Evolutionary conservation across 2,797 vertebrate genomes (phyloP), one percentile per base, ranked within the genome.

Genomic region (Columba guinea): DNA sequence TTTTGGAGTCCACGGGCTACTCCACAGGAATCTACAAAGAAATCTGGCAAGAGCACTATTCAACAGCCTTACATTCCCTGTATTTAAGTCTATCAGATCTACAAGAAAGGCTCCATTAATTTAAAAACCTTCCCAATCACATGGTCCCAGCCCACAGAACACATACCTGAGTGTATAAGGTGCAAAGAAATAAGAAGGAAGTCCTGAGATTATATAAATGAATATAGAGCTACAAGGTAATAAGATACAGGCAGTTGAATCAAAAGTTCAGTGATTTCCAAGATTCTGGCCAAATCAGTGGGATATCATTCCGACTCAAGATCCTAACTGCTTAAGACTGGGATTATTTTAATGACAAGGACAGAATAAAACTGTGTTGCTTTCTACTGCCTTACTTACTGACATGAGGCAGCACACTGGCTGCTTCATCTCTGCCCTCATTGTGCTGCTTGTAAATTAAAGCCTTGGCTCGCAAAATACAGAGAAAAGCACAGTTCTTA

Each of bases 401-500:
- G 92, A 89, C 65, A 87, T 69, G 89, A 93, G 67, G 81, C 83
- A 76, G 73, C 77, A 77, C 56, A 74, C 75, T 69, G 84, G 69
- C 84, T 60, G 81, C 74, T 91, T 92, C 55, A 35, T 79, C 91
- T 84, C 79, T 92, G 75, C 58, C 79, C 55, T 73, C 34, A 44
- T 49, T 89, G 48, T 87, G 65, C 73, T 93, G 76, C 34, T 28
- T 88, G 63, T 74, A 87, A 96, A 91, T 79, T 80, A 95, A 92
- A 96, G 59, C 46, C 91, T 87, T 91, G 87, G 84, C 70, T 94
- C 5, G 2, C 86, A 83, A 94, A 92, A 84, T 51, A 75, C 70
- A 89, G 75, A 60, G 79, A 63, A 89, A 90, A 71, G 62, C 75
- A 94, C 56, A 80, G 84, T 94, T 97, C 91, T 79, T 90, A 95